These are phyloP conservation scores for Phaedon cochleariae DNA, from an alignment of 2,888 invertebrate genomes.

Conservation along the genomic window DNA sequence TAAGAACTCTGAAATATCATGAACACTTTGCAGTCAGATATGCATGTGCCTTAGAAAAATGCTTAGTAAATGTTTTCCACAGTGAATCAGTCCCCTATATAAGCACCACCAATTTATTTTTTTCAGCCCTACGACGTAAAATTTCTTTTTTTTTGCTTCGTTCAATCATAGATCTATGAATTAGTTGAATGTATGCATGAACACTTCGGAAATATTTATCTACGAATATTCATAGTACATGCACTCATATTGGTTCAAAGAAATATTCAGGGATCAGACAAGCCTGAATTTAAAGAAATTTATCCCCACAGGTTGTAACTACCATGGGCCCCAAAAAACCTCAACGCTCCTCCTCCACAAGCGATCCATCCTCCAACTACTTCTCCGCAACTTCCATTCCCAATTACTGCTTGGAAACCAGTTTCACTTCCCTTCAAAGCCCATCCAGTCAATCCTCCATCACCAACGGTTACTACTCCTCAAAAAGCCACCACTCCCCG, in stretches of 20 bases:
- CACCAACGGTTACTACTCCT: slow-evolving; percentile 58
- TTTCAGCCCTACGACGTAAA: too few relatives aligned
- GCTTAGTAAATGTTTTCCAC: too few relatives aligned
- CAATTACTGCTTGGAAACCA: slow-evolving; percentile 75
- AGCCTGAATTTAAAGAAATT: neutral
- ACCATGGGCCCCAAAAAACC: slow-evolving; percentile 83
- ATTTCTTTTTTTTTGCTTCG: too few relatives aligned
- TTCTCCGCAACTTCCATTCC: slow-evolving; percentile 58
- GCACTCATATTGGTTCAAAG: too few relatives aligned
- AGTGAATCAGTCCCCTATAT: too few relatives aligned
- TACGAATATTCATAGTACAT: too few relatives aligned
- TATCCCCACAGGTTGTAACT: slow-evolving; percentile 72
- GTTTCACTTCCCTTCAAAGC: slow-evolving; percentile 75
- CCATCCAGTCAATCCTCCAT: slow-evolving; percentile 57
- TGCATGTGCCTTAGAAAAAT: neutral
- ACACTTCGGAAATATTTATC: too few relatives aligned
- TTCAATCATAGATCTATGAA: too few relatives aligned
- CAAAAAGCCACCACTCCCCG: slow-evolving; percentile 55
- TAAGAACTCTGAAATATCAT: neutral
- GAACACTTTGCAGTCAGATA: slow-evolving; percentile 16
- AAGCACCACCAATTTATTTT: too few relatives aligned
- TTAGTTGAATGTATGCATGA: too few relatives aligned
- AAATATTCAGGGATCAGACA: too few relatives aligned
- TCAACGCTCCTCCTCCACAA: slow-evolving; percentile 66
- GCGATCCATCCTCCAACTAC: slow-evolving; percentile 48